Evolutionary conservation across 2,797 vertebrate species (phyloP), one percentile per base, ranked within the genome.

Genomic region (Parambassis ranga): DNA sequence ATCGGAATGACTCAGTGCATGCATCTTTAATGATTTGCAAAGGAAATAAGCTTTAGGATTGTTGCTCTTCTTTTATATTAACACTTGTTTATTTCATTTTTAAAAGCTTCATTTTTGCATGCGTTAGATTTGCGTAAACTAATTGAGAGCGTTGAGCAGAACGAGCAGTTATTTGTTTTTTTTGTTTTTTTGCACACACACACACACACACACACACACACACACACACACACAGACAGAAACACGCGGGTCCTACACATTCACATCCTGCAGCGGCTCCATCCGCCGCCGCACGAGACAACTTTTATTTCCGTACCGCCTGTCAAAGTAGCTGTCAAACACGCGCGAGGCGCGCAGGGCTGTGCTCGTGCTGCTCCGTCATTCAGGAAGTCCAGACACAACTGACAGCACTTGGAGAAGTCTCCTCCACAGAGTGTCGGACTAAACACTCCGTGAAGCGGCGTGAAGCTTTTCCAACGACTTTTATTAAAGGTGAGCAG

Each of bases 331-430:
- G 68, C 79, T 86, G 87, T 85, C 75, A 84, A 67, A 79, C 74
- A 16, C 51, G 35, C n/a, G 50, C 62, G 50, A 71, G 80, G 35
- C n/a, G 50, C 62, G 50, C 71, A 80, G 76, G 78, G 77, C 43
- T 82, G 88, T 36, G 77, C 83, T 77, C 76, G 14, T 5, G 71
- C 79, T 41, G 82, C 68, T 75, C 85, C 83, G 88, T 86, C 87
- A 89, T 88, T 83, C 91, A 92, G 91, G 91, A 92, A 92, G 90
- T 91, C 88, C 73, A 55, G 27, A 79, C 73, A n/a, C 73, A 46
- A 85, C 80, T 89, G 87, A 85, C 86, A 87, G 79, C 87, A 75
- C 83, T 84, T 82, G 70, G 64, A 24, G 59, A 89, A 90, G 85
- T 90, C 86, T 48, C 85, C 74, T 57, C 52, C 74, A n/a, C n/a